Base-by-base conservation (phyloP, 2,113 vertebrate species). In the Sigmodon hispidus region DNA sequence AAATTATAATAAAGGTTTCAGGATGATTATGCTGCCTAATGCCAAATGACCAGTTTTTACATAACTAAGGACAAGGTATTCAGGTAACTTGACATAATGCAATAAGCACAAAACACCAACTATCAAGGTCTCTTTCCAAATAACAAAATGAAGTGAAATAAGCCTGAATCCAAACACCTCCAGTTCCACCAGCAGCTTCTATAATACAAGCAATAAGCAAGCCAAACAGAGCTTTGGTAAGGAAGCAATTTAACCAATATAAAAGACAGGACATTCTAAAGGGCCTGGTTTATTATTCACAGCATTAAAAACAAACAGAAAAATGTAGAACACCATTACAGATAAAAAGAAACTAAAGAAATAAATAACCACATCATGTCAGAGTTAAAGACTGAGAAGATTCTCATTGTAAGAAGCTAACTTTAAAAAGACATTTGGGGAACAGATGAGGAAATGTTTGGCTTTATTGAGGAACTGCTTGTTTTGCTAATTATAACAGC, bases 101-200 rank as follows among this genome's bases (percentile, higher is more conserved):
- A 84, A 16, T 80, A 86, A 89, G 12, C 48, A n/a, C 11, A 94
- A 1, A 88, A 45, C 26, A 81, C 43, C 43, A 93, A 57, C 76
- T 85, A 45, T 83, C 45, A 93, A 91, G 36, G 19, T 29, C 50
- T 91, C 72, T 87, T 45, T 4, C 31, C n/a, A 96, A 94, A 77
- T 21, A 93, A 85, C 31, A 72, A 87, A 89, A 77, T n/a, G 45
- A 87, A 92, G 63, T 65, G 52, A 92, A 92, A 94, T 84, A 92
- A 81, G 21, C 29, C 67, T 72, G 52, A 94, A 92, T 85, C 31
- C 57, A 85, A 93, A 93, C 59, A 87, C 17, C 2, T 88, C 52
- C 73, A 48, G 19, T 26, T 91, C 34, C 76, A 89, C 65, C 87
- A 87, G 17, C 40, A 89, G 12, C n/a, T 92, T 90, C 59, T 12